Evolutionary conservation across 2,888 invertebrate genomes (phyloP).

Genomic region (Papilio protenor): DNA sequence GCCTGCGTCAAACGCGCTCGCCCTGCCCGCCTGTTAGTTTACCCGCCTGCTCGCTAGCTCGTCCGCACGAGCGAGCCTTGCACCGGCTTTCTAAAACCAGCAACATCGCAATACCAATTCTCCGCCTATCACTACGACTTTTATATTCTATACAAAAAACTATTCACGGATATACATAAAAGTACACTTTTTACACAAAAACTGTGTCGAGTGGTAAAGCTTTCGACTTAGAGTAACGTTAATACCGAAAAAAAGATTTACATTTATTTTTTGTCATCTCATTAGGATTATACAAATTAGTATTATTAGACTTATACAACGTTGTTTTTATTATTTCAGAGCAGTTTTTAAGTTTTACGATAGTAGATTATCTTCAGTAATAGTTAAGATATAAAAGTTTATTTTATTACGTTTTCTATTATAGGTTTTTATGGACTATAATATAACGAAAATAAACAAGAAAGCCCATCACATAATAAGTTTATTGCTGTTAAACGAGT

Average conservation of each 20-base stretch:
- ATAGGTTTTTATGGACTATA: conserved; percentile 24
- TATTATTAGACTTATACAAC: background rate
- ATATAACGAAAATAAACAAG: conserved; percentile 36
- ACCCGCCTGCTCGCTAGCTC: conserved; percentile 52
- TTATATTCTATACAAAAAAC: background rate
- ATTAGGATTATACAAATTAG: background rate
- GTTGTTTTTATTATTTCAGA: background rate
- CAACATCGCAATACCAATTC: conserved; percentile 45
- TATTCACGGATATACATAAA: background rate
- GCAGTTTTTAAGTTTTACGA: conserved; percentile 19
- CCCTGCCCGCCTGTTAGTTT: conserved; percentile 58
- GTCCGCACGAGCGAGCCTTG: conserved; percentile 54
- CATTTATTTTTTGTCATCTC: background rate
- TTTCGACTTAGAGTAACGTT: background rate
- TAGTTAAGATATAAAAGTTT: conserved; percentile 17
- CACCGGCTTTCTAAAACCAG: conserved; percentile 73
- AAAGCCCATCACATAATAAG: conserved; percentile 7
- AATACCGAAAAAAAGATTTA: background rate
- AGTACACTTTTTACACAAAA: background rate
- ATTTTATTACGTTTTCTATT: conserved; percentile 22
- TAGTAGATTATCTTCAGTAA: background rate
- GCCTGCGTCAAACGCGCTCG: conserved; percentile 48
- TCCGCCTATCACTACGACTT: background rate
- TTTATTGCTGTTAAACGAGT: conserved; percentile 37
- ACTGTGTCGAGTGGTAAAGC: background rate